These are phyloP conservation scores for Allolobophora icterica DNA, from an alignment of 2,888 invertebrate species.

Conservation along the genomic window DNA sequence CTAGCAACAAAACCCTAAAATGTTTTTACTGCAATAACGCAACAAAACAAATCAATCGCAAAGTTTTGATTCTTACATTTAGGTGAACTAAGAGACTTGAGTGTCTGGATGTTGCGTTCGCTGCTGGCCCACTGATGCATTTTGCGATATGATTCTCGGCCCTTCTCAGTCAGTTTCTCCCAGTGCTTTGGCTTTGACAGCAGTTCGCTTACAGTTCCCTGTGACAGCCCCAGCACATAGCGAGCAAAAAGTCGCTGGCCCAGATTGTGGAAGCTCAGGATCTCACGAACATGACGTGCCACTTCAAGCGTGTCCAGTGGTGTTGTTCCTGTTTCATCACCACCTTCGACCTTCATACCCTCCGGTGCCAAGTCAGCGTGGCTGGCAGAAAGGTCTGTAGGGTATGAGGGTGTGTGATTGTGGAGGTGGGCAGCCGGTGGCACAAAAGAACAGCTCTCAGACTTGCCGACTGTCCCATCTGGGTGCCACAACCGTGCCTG, in stretches of 20 bases:
- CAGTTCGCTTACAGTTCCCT: slow-evolving; percentile 97
- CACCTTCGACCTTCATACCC: background rate
- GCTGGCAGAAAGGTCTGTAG: background rate
- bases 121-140: slow-evolving; percentile 99
- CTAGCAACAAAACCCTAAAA: background rate
- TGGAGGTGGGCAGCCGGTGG: background rate
- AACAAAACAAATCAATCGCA: background rate
- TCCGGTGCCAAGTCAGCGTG: background rate
- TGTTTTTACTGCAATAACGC: background rate
- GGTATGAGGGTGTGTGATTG: background rate
- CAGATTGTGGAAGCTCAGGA: slow-evolving; percentile 94
- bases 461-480: background rate
- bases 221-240: slow-evolving; percentile 90
- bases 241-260: slow-evolving; percentile 98
- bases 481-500: background rate
- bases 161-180: slow-evolving; percentile 99
- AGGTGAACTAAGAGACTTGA: slow-evolving; percentile 73
- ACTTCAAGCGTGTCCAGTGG: slow-evolving; percentile 87
- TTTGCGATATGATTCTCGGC: slow-evolving; percentile 96
- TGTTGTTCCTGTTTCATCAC: background rate
- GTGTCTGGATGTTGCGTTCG: slow-evolving; percentile 92
- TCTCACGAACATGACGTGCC: slow-evolving; percentile 87
- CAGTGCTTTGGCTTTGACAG: slow-evolving; percentile 98
- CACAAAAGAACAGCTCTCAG: background rate
- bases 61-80: slow-evolving; percentile 14